Evolutionary conservation across 2,888 invertebrate genomes (phyloP).

Genomic region (Euzophera pinguis): DNA sequence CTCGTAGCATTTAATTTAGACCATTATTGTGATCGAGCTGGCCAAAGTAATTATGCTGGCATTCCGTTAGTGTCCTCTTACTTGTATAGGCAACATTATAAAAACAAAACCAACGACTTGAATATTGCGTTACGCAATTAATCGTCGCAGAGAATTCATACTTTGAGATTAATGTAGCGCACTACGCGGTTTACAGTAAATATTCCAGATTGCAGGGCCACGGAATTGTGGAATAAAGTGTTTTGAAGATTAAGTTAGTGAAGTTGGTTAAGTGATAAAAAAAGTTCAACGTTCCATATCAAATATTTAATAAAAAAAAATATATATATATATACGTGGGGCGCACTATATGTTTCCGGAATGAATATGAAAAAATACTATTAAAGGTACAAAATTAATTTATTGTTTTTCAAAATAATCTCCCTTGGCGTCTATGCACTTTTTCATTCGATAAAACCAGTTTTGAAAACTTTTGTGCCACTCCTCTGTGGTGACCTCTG

Average conservation of each 20-base stretch:
- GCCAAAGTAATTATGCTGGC: slow-evolving; percentile 38
- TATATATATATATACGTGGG: too few relatives aligned
- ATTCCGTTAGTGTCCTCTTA: slow-evolving; percentile 42
- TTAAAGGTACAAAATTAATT: too few relatives aligned
- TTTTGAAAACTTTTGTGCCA: too few relatives aligned
- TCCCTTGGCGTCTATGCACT: too few relatives aligned
- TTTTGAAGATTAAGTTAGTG: not conserved
- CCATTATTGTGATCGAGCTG: slow-evolving; percentile 51
- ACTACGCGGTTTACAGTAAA: not conserved
- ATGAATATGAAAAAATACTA: too few relatives aligned
- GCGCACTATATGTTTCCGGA: too few relatives aligned
- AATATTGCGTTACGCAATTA: slow-evolving; percentile 5
- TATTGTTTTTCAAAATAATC: too few relatives aligned
- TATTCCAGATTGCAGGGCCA: not conserved
- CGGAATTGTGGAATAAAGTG: not conserved
- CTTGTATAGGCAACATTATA: slow-evolving; percentile 23
- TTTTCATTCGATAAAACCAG: too few relatives aligned
- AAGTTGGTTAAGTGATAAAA: too few relatives aligned
- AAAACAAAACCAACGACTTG: slow-evolving; percentile 3
- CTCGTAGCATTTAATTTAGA: slow-evolving; percentile 50
- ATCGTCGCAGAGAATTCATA: slow-evolving; percentile 1
- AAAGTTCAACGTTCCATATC: too few relatives aligned
- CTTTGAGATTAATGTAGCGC: not conserved
- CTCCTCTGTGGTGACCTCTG: too few relatives aligned
- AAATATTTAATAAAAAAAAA: too few relatives aligned